Base-by-base conservation (phyloP, 2,113 vertebrate species). In the Sander vitreus region DNA sequence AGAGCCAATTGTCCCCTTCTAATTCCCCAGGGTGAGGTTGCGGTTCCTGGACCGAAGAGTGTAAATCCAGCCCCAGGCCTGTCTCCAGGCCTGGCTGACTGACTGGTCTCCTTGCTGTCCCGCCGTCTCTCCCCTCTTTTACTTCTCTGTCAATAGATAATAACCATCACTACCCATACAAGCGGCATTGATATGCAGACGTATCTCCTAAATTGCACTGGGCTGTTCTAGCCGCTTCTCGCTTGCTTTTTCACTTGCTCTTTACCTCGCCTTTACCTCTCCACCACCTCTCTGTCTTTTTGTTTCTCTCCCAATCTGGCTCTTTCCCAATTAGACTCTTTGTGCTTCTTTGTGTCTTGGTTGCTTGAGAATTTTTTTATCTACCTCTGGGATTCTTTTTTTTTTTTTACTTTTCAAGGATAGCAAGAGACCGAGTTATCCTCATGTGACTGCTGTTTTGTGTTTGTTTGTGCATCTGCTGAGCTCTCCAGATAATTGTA, bases 21-120 rank as follows among this genome's bases (percentile, higher is more conserved):
- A 78, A 68, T 83, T 93, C 92, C 90, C 91, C 80, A 80, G 91
- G 82, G 92, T 76, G 72, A 85, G 74, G 77, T 82, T 84, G 64
- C 2, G 65, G 74, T 85, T 89, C 65, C 73, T 36, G 66, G 75
- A 79, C 75, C 7, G 55, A 30, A 68, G 79, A 23, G 54, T 51
- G 45, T 79, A 86, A 91, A 84, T 88, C 91, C 88, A 80, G 90
- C 93, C 76, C 63, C 80, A 69, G 86, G 89, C 88, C 21, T 63
- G 21, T 83, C 90, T 87, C 68, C 66, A 16, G 43, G 64, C 23
- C 62, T 64, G 79, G 69, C 73, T 75, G 60, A 51, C 84, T 73
- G 51, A 23, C 71, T 79, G 73, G 25, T 27, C 39, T 59, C 73
- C 59, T 76, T 23, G 53, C 68, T n/a, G 62, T 2, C n/a, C 6